Evolutionary conservation across 2,113 vertebrate genomes (phyloP).

Genomic region (Etia nguti): DNA sequence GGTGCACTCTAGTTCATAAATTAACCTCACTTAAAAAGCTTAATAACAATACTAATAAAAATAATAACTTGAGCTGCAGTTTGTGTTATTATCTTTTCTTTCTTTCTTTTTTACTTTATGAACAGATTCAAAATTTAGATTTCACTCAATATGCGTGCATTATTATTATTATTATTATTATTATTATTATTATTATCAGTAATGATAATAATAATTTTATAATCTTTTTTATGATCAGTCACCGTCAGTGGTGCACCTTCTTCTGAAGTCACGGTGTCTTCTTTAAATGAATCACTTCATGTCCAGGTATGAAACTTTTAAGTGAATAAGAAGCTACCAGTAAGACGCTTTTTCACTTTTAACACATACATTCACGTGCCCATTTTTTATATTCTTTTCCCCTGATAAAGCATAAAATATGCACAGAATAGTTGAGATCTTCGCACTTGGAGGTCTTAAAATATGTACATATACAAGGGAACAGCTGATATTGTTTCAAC

Average conservation of each 20-base stretch:
- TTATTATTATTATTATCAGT: neutral
- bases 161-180: neutral
- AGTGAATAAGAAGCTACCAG: neutral
- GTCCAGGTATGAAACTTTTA: neutral
- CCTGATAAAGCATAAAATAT: neutral
- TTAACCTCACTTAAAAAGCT: neutral
- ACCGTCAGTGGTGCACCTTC: neutral
- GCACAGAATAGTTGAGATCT: neutral
- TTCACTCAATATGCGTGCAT: neutral
- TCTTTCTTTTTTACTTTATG: neutral
- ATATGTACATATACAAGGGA: neutral
- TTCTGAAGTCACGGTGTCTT: fast-evolving
- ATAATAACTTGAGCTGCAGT: neutral
- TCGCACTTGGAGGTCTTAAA: neutral
- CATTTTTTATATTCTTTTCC: neutral
- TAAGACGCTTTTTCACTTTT: neutral
- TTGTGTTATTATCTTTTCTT: neutral
- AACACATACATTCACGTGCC: neutral
- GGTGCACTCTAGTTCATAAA: neutral
- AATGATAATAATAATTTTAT: neutral
- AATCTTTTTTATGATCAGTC: neutral
- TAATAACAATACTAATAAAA: neutral
- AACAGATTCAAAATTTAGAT: neutral
- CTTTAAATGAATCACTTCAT: neutral
- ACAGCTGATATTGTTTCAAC: neutral